Evolutionary conservation across 1,140 invertebrate genomes (phyloP).

Genomic region (Eumeta japonica): DNA sequence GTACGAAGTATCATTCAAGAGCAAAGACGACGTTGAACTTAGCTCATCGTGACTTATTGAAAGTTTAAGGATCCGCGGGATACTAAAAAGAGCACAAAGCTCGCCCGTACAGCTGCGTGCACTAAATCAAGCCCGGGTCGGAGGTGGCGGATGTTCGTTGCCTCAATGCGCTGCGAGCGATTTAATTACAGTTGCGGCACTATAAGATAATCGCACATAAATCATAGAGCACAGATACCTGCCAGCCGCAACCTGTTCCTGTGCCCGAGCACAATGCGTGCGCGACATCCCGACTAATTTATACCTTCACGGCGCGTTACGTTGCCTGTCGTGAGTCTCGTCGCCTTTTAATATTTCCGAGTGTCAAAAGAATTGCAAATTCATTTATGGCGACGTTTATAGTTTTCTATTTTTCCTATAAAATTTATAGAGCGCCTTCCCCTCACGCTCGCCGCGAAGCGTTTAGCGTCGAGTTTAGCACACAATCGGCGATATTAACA

Average conservation of each 20-base stretch:
- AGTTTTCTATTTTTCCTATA: constrained; percentile 27
- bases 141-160: no score
- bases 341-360: constrained; percentile 20
- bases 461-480: constrained; percentile 37
- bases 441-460: constrained; percentile 32
- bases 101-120: constrained; percentile 34
- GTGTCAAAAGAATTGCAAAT: constrained; percentile 30
- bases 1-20: no score
- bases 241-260: constrained; percentile 51
- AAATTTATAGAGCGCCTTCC: constrained; percentile 37
- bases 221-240: constrained; percentile 51
- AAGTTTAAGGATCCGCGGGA: no score
- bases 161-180: no score
- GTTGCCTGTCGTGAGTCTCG: constrained; percentile 24
- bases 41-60: no score
- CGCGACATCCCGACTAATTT: constrained; percentile 43
- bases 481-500: constrained; percentile 41
- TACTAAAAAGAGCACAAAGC: no score
- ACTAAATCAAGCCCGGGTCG: constrained; percentile 42
- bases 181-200: constrained; percentile 49
- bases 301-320: constrained; percentile 51
- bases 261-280: constrained; percentile 42
- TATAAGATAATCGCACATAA: constrained; percentile 51
- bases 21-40: no score
- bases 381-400: constrained; percentile 26